Percentiles rank a stretch among this genome's conserved stretches.
These are phyloP conservation scores for Parotia lawesii DNA, from an alignment of 2,113 vertebrate genomes.

Conservation along the genomic window DNA sequence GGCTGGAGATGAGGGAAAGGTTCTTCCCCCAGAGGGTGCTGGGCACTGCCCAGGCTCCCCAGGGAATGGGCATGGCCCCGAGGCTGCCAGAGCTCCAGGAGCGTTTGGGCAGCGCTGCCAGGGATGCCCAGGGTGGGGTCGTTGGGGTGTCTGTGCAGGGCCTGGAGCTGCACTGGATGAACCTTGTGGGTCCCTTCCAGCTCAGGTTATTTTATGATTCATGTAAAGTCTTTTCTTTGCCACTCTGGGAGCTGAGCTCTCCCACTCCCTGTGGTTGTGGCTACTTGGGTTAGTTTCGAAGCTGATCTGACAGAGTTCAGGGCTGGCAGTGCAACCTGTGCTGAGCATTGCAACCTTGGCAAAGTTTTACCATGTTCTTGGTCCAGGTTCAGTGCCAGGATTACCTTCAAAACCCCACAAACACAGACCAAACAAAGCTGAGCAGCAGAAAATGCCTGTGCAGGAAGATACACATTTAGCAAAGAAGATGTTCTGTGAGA, in stretches of 20 bases:
- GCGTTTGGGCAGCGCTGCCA: neutral
- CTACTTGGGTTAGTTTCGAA: neutral
- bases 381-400: neutral
- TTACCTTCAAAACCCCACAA: neutral
- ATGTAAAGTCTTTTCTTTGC: fast-evolving
- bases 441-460: neutral
- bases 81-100: neutral
- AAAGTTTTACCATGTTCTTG: neutral
- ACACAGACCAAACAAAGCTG: neutral
- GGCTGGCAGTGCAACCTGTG: neutral
- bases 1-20: neutral
- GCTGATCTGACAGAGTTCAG: neutral
- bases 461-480: neutral
- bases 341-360: neutral
- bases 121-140: neutral
- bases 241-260: neutral
- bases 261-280: neutral
- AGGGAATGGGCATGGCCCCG: neutral
- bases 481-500: neutral
- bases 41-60: neutral
- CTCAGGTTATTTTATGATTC: neutral
- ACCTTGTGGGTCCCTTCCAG: neutral
- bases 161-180: fast-evolving
- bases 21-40: neutral
- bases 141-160: neutral